phyloP scores from a whole-genome alignment of 2,797 vertebrate genomes.

The Florisuga fusca region DNA sequence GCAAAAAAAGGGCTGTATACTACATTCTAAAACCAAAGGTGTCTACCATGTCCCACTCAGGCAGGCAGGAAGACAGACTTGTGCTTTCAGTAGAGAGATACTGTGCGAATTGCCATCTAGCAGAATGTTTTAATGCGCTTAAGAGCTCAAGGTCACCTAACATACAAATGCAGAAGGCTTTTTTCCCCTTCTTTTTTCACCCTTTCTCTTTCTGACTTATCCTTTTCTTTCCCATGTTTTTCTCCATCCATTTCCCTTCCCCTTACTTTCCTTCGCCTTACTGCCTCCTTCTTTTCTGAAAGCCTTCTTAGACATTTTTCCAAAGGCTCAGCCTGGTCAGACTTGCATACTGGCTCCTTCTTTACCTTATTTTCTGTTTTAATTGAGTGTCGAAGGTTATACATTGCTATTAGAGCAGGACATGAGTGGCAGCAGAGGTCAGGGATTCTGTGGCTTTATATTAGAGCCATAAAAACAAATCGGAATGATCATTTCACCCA shows the following conservation, averaged over 20 bases:
- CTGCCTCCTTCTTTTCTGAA: background rate
- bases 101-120: background rate
- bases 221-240: slow-evolving; percentile 1
- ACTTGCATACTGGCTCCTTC: slow-evolving; percentile 73
- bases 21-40: background rate
- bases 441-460: slow-evolving; percentile 75
- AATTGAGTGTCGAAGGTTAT: slow-evolving; percentile 80
- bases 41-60: background rate
- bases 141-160: background rate
- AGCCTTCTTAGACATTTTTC: slow-evolving; percentile 55
- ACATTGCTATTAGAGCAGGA: slow-evolving; percentile 76
- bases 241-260: background rate
- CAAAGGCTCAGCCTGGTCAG: slow-evolving; percentile 37
- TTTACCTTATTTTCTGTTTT: slow-evolving; percentile 79
- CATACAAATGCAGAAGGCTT: background rate
- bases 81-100: background rate
- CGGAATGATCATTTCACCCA: slow-evolving; percentile 82
- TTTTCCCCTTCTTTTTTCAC: background rate
- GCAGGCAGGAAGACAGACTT: background rate
- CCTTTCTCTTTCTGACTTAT: background rate
- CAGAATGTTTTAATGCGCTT: background rate
- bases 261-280: background rate
- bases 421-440: slow-evolving; percentile 76
- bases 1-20: background rate
- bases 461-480: slow-evolving; percentile 80